Evolutionary conservation across 2,797 vertebrate species (phyloP), one percentile per base, ranked within the genome.

Genomic region (Artibeus lituratus): DNA sequence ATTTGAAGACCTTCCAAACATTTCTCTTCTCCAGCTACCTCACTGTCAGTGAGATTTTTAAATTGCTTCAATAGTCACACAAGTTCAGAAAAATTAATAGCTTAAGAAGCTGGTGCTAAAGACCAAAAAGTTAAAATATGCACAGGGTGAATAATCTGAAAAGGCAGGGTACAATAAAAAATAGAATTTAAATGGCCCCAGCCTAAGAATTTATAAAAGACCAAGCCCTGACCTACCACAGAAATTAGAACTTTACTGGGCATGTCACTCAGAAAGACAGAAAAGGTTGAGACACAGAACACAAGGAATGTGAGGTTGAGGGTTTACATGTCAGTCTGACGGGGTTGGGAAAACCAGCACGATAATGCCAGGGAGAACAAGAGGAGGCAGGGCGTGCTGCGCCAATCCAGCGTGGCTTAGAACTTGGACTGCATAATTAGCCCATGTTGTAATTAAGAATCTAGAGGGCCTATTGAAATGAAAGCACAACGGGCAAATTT

Each of bases 281-380:
- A 77, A 84, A 98, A 97, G 97, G 92, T 51, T 98, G 95, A 98
- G 97, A 95, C 96, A 89, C 62, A 96, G 94, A 97, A 97, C 95
- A 94, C 96, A 98, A 90, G 97, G 97, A 97, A 97, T 76, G 94
- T 96, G 97, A 97, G 91, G 89, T 96, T 96, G 83, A 96, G 96
- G 94, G 98, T 98, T 98, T 98, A 98, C 98, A 98, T 97, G 91
- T 97, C 80, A 84, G 96, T 32, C 91, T 95, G 90, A 96, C 95
- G 97, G 84, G 44, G 85, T 97, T 85, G 47, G 95, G 92, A 93
- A 96, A 87, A 87, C 90, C 70, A 96, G 70, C 21, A 22, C 81
- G 96, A 92, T 0, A 0, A 83, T 35, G 94, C 94, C 96, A 89
- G 69, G 2, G 29, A 93, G 88, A 51, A 88, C n/a, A 72, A 70